Conservation (phyloP, 2,797 vertebrate genomes). For the Neomorphus geoffroyi region DNA sequence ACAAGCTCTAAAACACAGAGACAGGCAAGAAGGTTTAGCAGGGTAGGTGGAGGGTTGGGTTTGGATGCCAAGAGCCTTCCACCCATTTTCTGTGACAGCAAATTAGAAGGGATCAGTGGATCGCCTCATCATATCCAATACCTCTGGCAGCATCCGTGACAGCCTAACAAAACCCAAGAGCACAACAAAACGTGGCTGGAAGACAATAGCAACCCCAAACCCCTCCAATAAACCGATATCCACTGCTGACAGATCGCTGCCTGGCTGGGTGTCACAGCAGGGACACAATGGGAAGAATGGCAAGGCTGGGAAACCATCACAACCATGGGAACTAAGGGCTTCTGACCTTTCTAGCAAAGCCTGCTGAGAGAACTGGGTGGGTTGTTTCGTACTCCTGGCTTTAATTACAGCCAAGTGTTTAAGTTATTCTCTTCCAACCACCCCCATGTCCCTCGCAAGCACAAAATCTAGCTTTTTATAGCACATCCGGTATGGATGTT, state of each 20-base stretch:
- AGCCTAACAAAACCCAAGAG: background rate
- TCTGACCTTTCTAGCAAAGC: slow-evolving; percentile 36
- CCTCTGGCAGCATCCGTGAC: background rate
- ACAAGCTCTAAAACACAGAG: background rate
- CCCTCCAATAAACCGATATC: background rate
- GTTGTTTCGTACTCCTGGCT: slow-evolving; percentile 45
- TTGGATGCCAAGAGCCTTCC: background rate
- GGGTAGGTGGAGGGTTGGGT: background rate
- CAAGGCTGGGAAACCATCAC: background rate
- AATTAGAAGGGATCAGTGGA: background rate
- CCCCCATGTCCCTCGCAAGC: slow-evolving; percentile 23
- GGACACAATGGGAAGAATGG: background rate
- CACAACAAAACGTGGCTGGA: background rate
- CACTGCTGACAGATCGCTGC: background rate
- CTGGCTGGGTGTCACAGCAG: background rate
- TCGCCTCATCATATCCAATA: background rate
- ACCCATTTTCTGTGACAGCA: background rate
- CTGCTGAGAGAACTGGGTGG: slow-evolving; percentile 31
- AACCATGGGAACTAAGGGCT: slow-evolving; percentile 27
- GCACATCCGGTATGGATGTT: slow-evolving; percentile 65
- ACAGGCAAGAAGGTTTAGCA: background rate
- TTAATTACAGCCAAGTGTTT: slow-evolving; percentile 70
- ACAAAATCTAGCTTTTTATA: slow-evolving; percentile 76
- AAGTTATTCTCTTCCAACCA: slow-evolving; percentile 57
- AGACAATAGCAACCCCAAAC: background rate